phyloP scores from a whole-genome alignment of 2,113 vertebrate species.

The Halichoerus grypus region DNA sequence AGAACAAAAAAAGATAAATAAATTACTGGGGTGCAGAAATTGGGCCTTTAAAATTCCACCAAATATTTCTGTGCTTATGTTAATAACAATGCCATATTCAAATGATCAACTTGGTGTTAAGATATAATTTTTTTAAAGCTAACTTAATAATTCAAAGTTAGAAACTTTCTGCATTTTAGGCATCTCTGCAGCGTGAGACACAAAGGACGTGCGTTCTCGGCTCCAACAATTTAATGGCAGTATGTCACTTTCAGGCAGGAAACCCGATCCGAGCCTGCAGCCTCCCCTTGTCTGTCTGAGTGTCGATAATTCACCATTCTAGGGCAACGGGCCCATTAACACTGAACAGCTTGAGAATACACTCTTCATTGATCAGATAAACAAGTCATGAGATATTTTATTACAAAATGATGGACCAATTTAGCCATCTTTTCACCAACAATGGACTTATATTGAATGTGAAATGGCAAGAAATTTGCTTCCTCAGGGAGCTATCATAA shows the following conservation, averaged over 20 bases:
- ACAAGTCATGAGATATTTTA: slow-evolving; percentile 91
- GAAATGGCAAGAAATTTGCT: slow-evolving; percentile 87
- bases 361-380: slow-evolving; percentile 94
- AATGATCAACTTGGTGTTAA: background rate
- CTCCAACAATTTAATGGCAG: slow-evolving; percentile 31
- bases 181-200: background rate
- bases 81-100: background rate
- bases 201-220: background rate
- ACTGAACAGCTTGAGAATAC: slow-evolving; percentile 89
- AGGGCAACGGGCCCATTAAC: slow-evolving; percentile 92
- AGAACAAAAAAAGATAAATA: background rate
- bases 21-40: background rate
- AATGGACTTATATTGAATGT: slow-evolving; percentile 87
- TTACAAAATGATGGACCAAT: slow-evolving; percentile 86
- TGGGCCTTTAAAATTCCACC: background rate
- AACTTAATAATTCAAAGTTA: background rate
- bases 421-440: slow-evolving; percentile 90
- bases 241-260: slow-evolving; percentile 79
- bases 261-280: slow-evolving; percentile 85
- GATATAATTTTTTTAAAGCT: background rate
- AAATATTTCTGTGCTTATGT: background rate
- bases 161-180: background rate
- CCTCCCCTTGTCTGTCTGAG: slow-evolving; percentile 82
- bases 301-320: slow-evolving; percentile 92
- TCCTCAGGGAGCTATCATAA: slow-evolving; percentile 88